Percentiles rank a stretch among this genome's conserved stretches.
These are phyloP conservation scores for Cydia fagiglandana DNA, from an alignment of 1,140 invertebrate species.

Conservation along the genomic window DNA sequence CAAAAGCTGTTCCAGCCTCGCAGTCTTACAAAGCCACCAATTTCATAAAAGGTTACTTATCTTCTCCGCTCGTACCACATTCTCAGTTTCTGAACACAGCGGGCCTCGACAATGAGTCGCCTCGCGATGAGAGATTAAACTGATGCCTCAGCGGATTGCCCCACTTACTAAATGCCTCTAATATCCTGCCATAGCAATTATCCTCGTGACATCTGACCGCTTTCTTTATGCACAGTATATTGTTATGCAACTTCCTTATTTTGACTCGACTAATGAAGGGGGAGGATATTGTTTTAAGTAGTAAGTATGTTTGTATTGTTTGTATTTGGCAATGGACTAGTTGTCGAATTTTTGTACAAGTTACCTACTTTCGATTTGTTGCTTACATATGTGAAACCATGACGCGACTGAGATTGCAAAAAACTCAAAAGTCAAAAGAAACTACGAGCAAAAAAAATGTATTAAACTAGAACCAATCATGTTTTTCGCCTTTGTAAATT, in stretches of 20 bases:
- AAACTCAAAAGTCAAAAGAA: background rate
- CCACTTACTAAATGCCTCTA: constrained; percentile 73
- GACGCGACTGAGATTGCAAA: too few species aligned
- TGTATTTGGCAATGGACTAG: too few species aligned
- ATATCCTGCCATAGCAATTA: constrained; percentile 77
- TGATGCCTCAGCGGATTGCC: constrained; percentile 52
- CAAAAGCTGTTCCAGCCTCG: background rate
- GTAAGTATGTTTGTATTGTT: too few species aligned
- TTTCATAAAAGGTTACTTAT: background rate
- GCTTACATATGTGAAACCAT: too few species aligned
- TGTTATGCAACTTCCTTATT: constrained; percentile 23
- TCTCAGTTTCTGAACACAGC: constrained; percentile 13
- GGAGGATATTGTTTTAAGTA: background rate
- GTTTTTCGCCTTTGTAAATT: background rate
- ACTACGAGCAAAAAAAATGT: background rate
- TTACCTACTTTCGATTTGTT: too few species aligned
- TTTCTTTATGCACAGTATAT: constrained; percentile 56
- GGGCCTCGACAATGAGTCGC: constrained; percentile 23
- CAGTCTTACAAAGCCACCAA: background rate
- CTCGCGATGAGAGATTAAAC: constrained; percentile 42
- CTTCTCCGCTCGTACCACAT: background rate
- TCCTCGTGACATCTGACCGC: constrained; percentile 77
- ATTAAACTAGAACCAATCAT: background rate
- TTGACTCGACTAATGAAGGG: background rate
- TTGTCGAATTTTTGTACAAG: too few species aligned